phyloP scores from a whole-genome alignment of 2,113 vertebrate genomes.

The Muscicapa adusta region DNA sequence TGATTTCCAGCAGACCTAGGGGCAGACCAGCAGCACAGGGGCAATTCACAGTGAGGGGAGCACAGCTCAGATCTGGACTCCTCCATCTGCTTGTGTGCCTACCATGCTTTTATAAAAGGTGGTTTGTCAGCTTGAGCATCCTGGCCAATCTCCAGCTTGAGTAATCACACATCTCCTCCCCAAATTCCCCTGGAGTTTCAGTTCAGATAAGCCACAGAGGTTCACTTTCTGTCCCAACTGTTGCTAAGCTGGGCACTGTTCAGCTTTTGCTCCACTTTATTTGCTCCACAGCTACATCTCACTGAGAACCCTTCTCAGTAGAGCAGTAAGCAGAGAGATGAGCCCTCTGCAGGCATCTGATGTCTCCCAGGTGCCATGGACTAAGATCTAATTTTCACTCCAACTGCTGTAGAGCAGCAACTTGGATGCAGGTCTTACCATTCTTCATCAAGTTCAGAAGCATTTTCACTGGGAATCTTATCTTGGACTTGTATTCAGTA shows the following conservation, averaged over 20 bases:
- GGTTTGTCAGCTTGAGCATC: neutral
- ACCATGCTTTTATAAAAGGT: neutral
- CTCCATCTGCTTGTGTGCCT: neutral
- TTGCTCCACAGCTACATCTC: neutral
- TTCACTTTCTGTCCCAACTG: neutral
- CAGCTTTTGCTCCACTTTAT: neutral
- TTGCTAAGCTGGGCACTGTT: neutral
- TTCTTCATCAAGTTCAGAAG: neutral
- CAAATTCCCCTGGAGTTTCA: neutral
- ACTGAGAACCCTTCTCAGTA: neutral
- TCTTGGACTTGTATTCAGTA: neutral
- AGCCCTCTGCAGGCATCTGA: neutral
- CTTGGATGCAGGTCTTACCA: neutral
- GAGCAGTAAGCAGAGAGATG: neutral
- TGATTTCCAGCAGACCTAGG: neutral
- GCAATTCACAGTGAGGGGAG: neutral
- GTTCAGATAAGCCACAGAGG: neutral
- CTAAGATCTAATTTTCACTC: neutral
- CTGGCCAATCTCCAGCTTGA: neutral
- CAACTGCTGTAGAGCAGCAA: neutral
- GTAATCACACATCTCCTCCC: neutral
- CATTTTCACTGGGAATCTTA: neutral
- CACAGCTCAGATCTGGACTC: neutral
- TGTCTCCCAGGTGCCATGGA: rapidly evolving
- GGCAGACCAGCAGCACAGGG: rapidly evolving